These are phyloP conservation scores for Pocillopora meandrina DNA, from an alignment of 92 coral and sea anemone species.

Conservation along the genomic window DNA sequence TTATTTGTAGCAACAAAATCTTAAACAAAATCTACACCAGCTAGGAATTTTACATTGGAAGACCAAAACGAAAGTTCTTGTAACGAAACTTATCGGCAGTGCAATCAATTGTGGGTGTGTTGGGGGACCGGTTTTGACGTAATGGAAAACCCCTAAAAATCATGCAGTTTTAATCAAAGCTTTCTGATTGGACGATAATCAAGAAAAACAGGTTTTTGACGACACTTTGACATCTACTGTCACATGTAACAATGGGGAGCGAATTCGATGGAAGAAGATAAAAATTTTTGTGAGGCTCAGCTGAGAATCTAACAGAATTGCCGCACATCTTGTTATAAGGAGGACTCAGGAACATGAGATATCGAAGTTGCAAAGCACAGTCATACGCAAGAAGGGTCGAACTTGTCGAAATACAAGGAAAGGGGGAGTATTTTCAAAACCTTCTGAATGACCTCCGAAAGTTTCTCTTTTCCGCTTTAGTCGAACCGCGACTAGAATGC, in stretches of 20 bases:
- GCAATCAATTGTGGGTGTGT: constrained; percentile 22
- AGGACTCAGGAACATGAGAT: background rate
- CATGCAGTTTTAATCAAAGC: constrained; percentile 1
- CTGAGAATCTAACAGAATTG: background rate
- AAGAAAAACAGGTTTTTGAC: constrained; percentile 48
- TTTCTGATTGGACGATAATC: constrained; percentile 31
- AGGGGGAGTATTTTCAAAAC: background rate
- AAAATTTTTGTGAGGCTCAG: background rate
- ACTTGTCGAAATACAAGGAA: background rate
- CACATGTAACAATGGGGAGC: constrained; percentile 5
- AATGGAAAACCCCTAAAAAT: constrained; percentile 47
- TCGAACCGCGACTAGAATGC: background rate
- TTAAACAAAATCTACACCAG: background rate
- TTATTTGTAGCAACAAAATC: constrained; percentile 18
- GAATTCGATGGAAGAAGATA: constrained; percentile 3
- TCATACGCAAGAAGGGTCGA: background rate
- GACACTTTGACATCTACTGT: constrained; percentile 31
- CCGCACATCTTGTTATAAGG: too few species aligned
- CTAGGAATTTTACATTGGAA: background rate
- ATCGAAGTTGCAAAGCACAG: background rate
- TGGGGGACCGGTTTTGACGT: constrained; percentile 1
- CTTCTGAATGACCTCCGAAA: background rate
- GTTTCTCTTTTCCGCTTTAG: constrained; percentile 5
- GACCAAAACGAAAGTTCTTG: background rate
- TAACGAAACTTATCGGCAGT: background rate